Evolutionary conservation across 2,113 vertebrate genomes (phyloP).

Genomic region (Paraplagusia blochii): DNA sequence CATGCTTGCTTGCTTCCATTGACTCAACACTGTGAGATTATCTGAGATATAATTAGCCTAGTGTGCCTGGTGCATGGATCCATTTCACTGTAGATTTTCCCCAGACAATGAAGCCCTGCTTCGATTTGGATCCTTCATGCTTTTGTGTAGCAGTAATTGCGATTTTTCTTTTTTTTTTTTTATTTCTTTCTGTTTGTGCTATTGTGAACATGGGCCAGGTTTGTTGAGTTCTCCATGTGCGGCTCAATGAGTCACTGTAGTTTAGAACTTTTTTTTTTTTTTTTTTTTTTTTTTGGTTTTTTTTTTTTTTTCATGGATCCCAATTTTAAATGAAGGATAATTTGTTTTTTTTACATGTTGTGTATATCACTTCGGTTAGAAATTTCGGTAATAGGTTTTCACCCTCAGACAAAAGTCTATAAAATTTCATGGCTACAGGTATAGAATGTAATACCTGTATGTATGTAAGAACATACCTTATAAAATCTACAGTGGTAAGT

Average conservation of each 20-base stretch:
- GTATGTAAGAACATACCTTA: too few species aligned
- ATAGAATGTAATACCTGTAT: too few species aligned
- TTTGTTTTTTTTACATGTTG: too few species aligned
- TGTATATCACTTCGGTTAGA: too few species aligned
- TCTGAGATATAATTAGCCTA: conserved; percentile 23
- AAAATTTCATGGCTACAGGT: too few species aligned
- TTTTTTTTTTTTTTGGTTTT: neutral
- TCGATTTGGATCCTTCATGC: conserved; percentile 5
- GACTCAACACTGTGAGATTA: conserved; percentile 3
- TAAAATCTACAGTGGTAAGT: too few species aligned
- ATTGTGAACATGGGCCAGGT: conserved; percentile 51
- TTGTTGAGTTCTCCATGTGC: conserved; percentile 20
- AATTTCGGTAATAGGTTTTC: too few species aligned
- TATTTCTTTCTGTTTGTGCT: too few species aligned
- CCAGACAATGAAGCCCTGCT: conserved; percentile 26
- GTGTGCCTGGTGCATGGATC: conserved; percentile 16
- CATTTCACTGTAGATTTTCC: conserved; percentile 50
- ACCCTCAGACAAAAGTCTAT: too few species aligned
- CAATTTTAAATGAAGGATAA: neutral
- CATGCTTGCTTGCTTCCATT: neutral
- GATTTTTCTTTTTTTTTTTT: too few species aligned
- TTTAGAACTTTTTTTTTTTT: conserved; percentile 15
- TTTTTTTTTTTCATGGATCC: neutral
- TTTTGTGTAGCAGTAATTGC: neutral
- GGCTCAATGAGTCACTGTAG: conserved; percentile 10